Evolutionary conservation across 2,888 invertebrate species (phyloP), one percentile per base, ranked within the genome.

Genomic region (Abscondita cerata): DNA sequence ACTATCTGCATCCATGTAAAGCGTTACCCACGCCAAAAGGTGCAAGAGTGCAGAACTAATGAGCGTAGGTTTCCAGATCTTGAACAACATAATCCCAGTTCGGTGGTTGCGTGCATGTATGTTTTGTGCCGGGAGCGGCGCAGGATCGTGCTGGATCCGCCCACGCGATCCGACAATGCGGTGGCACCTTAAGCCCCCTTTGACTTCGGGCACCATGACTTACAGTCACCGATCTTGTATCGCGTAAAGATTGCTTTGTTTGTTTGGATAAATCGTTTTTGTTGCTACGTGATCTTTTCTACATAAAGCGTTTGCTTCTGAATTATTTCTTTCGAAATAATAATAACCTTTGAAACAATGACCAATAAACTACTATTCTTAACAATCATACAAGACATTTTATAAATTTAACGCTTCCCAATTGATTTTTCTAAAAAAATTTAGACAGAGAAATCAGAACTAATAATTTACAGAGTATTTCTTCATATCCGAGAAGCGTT

Each of bases 41-140:
- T 67, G 72, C 73, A 75, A 70, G 73, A 73, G 67, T 73, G 75
- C 75, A 72, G 73, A 75, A 76, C 75, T 76, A 76, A 76, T 73
- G 75, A 75, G 75, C 71, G 70, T 69, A 69, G 69, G 72, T 75
- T 75, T 75, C 76, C 75, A 74, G 74, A 74, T 74, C 74, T 72
- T 73, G 75, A 74, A 73, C 76, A 75, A 73, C 72, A 72, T 73
- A 73, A 75, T 75, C 75, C 74, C 65, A 71, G 69, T 69, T 64
- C 64, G 67, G 69, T 70, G 72, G 70, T 71, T 72, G 71, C 70
- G 71, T 72, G 70, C 64, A 60, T 65, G 56, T 53, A 57, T 59
- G 50, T 52, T 44, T 20, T 20, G 52, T 61, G 69, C 70, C 68
- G 68, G 70, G 68, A 69, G 70, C 69, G 69, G 68, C 69, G 58